phyloP scores from a whole-genome alignment of 2,797 vertebrate genomes.

The Benthosema pterotum region DNA sequence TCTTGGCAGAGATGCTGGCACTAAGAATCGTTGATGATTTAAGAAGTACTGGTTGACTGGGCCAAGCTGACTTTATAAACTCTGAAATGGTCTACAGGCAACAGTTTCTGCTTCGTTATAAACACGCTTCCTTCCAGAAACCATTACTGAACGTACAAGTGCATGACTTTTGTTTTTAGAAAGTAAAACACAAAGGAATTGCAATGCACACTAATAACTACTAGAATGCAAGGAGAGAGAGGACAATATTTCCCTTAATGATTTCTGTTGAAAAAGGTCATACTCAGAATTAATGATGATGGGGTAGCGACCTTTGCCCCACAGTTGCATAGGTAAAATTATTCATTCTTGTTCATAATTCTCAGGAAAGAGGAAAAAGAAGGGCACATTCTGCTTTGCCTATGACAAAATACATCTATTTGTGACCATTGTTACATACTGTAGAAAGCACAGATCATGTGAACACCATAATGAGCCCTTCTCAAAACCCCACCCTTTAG shows the following conservation, averaged over 20 bases:
- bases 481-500: too few species aligned
- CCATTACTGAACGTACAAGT: slow-evolving; percentile 1
- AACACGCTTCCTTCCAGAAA: slow-evolving; percentile 10
- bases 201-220: background rate
- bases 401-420: too few species aligned
- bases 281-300: slow-evolving; percentile 8
- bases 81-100: slow-evolving; percentile 31
- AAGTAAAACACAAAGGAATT: slow-evolving; percentile 20
- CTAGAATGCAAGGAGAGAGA: slow-evolving; percentile 5
- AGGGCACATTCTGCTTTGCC: background rate
- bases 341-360: slow-evolving; percentile 18
- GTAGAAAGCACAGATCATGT: too few species aligned
- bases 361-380: slow-evolving; percentile 25
- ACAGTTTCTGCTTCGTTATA: slow-evolving; percentile 17
- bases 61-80: slow-evolving; percentile 13
- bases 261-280: background rate
- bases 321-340: slow-evolving; percentile 23
- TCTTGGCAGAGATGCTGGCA: slow-evolving; percentile 15
- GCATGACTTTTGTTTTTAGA: background rate
- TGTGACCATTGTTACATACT: too few species aligned
- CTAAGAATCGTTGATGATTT: slow-evolving; percentile 22
- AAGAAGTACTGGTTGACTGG: slow-evolving; percentile 16
- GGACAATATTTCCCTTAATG: background rate
- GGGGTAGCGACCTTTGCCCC: slow-evolving; percentile 8
- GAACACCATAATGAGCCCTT: too few species aligned